A percentile compares a stretch with the other conserved stretches of the same genome.
phyloP scores from a whole-genome alignment of 2,888 invertebrate species.

The Hoplodrina blanda region DNA sequence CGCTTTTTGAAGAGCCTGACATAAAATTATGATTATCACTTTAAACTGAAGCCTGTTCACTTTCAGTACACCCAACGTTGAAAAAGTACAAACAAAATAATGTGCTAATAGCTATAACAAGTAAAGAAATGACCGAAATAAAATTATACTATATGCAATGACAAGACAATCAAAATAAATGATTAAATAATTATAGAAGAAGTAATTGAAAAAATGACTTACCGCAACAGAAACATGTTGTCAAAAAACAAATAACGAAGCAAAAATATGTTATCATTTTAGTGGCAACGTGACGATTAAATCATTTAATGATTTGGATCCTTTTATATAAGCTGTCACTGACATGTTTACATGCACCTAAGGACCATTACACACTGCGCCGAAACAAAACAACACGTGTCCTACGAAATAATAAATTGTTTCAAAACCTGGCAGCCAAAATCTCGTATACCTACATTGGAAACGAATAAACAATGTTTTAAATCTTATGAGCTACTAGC shows the following conservation, averaged over 20 bases:
- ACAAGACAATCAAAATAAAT: no score
- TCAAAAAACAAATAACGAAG: slow-evolving; percentile 19
- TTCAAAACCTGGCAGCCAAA: no score
- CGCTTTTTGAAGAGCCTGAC: neutral
- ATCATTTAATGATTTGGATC: neutral
- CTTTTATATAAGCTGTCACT: slow-evolving; percentile 14
- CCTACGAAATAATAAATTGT: neutral
- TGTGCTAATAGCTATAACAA: no score
- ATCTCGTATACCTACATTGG: no score
- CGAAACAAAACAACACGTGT: neutral
- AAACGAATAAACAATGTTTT: no score
- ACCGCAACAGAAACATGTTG: slow-evolving; percentile 36
- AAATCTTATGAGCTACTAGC: no score
- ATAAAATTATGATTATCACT: no score
- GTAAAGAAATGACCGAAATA: no score
- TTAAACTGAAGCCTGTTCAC: no score
- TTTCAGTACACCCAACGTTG: no score
- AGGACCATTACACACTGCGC: slow-evolving; percentile 23
- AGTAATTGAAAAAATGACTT: slow-evolving; percentile 1
- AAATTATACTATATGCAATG: no score
- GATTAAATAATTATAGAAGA: neutral
- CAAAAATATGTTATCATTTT: slow-evolving; percentile 17
- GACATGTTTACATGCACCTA: neutral
- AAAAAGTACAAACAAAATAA: no score
- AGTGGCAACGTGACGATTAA: slow-evolving; percentile 10